Conservation (phyloP, 2,888 invertebrate species). For the Stramonita haemastoma region DNA sequence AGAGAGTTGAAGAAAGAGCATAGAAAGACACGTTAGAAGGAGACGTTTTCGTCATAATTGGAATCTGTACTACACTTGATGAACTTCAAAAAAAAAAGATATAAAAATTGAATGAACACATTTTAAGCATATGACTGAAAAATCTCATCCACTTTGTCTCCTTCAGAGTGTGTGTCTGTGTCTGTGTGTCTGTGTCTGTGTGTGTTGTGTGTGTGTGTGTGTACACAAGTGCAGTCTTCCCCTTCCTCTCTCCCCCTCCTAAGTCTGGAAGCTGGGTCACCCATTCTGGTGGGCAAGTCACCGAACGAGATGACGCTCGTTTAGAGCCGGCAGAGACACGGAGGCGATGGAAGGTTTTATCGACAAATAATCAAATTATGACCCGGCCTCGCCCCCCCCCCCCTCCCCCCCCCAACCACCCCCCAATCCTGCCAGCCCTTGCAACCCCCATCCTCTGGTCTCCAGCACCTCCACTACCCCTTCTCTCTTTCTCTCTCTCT, state of each 20-base stretch:
- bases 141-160: too few relatives aligned
- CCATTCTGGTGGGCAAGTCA: not conserved
- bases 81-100: too few relatives aligned
- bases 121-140: too few relatives aligned
- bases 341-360: slow-evolving; percentile 47
- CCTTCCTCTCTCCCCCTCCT: not conserved
- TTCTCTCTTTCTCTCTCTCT: not conserved
- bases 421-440: not conserved
- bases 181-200: not conserved
- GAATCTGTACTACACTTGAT: too few relatives aligned
- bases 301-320: slow-evolving; percentile 35
- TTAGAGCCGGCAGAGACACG: slow-evolving; percentile 35
- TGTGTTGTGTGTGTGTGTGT: not conserved
- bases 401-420: not conserved
- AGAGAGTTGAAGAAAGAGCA: too few relatives aligned
- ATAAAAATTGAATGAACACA: too few relatives aligned
- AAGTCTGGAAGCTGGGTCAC: slow-evolving; percentile 6
- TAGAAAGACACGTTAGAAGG: too few relatives aligned
- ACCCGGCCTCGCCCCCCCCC: slow-evolving; percentile 28
- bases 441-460: not conserved
- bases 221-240: not conserved
- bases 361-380: slow-evolving; percentile 53
- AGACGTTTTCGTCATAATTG: too few relatives aligned
- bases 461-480: slow-evolving; percentile 26
- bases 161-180: not conserved